Conservation (phyloP, 2,113 vertebrate species). For the Eulacestoma nigropectus region DNA sequence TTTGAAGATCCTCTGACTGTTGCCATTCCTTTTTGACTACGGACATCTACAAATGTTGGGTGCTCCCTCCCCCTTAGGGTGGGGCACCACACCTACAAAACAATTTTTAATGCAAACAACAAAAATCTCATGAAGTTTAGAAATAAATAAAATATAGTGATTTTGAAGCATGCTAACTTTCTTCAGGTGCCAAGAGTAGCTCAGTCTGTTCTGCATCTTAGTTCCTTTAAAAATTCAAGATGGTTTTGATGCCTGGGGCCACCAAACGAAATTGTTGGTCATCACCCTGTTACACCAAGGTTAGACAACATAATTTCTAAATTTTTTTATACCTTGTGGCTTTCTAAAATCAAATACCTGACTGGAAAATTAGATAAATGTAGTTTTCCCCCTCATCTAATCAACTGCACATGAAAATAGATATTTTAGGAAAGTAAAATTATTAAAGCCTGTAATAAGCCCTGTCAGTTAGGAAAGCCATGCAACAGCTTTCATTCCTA, state of each 20-base stretch:
- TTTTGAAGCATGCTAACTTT: background rate
- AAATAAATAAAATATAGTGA: background rate
- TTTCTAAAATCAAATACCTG: background rate
- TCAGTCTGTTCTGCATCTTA: background rate
- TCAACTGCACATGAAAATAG: background rate
- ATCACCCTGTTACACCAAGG: background rate
- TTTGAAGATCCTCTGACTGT: background rate
- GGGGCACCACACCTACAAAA: background rate
- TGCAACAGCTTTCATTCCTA: background rate
- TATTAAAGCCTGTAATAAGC: background rate
- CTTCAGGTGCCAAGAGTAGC: background rate
- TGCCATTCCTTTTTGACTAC: accelerated
- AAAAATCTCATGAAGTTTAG: background rate
- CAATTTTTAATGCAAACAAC: background rate
- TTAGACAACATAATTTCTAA: background rate
- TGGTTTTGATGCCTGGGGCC: background rate
- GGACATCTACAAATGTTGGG: background rate
- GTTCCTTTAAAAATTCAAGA: background rate
- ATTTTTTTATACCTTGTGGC: background rate
- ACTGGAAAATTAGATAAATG: background rate
- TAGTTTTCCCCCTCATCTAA: background rate
- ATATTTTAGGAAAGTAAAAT: background rate
- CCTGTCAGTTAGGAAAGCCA: background rate
- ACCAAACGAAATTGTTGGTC: background rate
- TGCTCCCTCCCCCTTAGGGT: background rate